Evolutionary conservation across 1,140 invertebrate genomes (phyloP).

Genomic region (Planococcus citri): DNA sequence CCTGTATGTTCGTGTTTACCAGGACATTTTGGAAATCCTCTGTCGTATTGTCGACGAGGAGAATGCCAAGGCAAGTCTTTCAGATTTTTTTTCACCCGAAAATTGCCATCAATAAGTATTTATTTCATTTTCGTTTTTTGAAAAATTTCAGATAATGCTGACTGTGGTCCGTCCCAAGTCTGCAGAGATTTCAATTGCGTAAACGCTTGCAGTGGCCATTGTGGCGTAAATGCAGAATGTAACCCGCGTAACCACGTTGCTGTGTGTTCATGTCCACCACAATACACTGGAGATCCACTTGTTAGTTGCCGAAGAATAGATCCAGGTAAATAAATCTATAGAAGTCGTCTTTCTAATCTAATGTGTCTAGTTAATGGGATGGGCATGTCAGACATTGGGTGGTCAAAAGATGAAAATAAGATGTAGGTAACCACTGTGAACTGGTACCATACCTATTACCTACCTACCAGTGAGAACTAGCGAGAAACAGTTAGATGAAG

Average conservation of each 20-base stretch:
- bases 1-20: constrained; percentile 45
- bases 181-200: constrained; percentile 39
- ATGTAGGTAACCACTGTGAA: background rate
- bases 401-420: background rate
- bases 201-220: constrained; percentile 35
- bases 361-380: background rate
- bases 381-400: background rate
- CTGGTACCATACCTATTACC: too few relatives aligned
- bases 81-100: too few relatives aligned
- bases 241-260: constrained; percentile 35
- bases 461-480: too few relatives aligned
- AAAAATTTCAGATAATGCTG: constrained; percentile 32
- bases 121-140: background rate
- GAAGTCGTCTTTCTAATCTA: background rate
- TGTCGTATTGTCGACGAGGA: constrained; percentile 38
- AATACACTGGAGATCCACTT: constrained; percentile 41
- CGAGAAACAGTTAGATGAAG: too few relatives aligned
- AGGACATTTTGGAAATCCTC: constrained; percentile 47
- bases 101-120: too few relatives aligned
- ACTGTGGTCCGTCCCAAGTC: constrained; percentile 36
- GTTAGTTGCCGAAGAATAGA: constrained; percentile 44
- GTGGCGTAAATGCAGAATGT: constrained; percentile 37
- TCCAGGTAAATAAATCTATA: constrained; percentile 40
- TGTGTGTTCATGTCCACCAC: constrained; percentile 33
- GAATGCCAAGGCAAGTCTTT: constrained; percentile 43